A percentile compares a stretch with the other conserved stretches of the same genome.
phyloP scores from a whole-genome alignment of 2,888 invertebrate species.

The Mellilla xanthometata region DNA sequence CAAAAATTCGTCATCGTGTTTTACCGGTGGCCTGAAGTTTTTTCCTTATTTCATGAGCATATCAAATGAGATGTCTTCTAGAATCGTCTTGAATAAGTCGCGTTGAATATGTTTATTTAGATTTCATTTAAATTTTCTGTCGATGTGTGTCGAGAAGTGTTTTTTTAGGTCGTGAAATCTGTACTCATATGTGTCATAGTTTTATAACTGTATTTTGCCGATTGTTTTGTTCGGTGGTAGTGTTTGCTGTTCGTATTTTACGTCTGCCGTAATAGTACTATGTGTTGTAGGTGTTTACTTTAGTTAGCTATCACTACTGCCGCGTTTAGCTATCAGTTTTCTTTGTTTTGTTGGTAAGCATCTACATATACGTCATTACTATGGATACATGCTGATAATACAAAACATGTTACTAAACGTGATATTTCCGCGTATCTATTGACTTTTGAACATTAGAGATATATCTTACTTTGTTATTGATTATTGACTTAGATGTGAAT shows the following conservation, averaged over 20 bases:
- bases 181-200: conserved; percentile 11
- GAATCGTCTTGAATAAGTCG: conserved; percentile 43
- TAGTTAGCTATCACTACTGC: neutral
- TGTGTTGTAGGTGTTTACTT: conserved; percentile 8
- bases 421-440: neutral
- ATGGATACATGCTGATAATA: too few species aligned
- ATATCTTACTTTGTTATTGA: too few species aligned
- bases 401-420: neutral
- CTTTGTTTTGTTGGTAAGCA: conserved; percentile 1
- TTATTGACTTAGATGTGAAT: too few species aligned
- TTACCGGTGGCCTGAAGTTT: conserved; percentile 45
- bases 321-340: neutral
- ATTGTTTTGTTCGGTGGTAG: conserved; percentile 25
- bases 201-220: conserved; percentile 39
- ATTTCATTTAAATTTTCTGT: conserved; percentile 47
- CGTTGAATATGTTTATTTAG: conserved; percentile 29
- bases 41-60: conserved; percentile 33
- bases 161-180: conserved; percentile 28
- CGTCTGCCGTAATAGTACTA: conserved; percentile 10
- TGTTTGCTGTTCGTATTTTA: conserved; percentile 26
- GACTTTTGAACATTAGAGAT: too few species aligned
- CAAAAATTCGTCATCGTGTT: conserved; percentile 46
- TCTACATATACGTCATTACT: neutral
- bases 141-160: conserved; percentile 30
- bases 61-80: conserved; percentile 38